Evolutionary conservation across 2,797 vertebrate species (phyloP).

Genomic region (Schizopygopsis malacanthus): DNA sequence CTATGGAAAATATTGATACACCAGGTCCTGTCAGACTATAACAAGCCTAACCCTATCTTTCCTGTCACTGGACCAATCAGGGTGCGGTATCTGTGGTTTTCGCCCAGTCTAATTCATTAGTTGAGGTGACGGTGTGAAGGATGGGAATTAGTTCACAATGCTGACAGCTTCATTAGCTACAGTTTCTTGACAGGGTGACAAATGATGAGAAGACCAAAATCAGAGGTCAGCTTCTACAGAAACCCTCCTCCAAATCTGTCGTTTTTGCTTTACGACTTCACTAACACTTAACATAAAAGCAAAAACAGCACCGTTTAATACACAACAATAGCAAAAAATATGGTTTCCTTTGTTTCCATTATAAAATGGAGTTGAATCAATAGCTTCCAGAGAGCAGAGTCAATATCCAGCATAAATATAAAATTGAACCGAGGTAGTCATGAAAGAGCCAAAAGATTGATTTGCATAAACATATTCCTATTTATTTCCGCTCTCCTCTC

Average conservation of each 20-base stretch:
- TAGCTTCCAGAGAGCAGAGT: background rate
- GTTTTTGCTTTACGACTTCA: too few relatives aligned
- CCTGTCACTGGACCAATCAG: background rate
- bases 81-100: slow-evolving; percentile 4
- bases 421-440: background rate
- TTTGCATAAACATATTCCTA: background rate
- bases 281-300: background rate
- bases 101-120: slow-evolving; percentile 48
- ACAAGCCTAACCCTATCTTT: background rate
- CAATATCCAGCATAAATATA: slow-evolving; percentile 17
- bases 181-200: slow-evolving; percentile 34
- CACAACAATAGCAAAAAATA: background rate
- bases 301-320: background rate
- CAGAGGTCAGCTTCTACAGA: background rate
- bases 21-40: background rate
- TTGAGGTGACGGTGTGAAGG: slow-evolving; percentile 18
- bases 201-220: background rate
- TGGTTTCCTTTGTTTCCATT: slow-evolving; percentile 9
- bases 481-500: background rate
- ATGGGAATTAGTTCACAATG: slow-evolving; percentile 46
- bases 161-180: slow-evolving; percentile 58
- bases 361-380: background rate
- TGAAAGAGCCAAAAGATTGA: background rate
- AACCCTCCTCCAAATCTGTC: background rate
- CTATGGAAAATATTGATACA: background rate